Percentiles rank a stretch among this genome's conserved stretches.
Evolutionary conservation across 2,113 vertebrate species (phyloP).

Genomic region (Elgaria multicarinata): DNA sequence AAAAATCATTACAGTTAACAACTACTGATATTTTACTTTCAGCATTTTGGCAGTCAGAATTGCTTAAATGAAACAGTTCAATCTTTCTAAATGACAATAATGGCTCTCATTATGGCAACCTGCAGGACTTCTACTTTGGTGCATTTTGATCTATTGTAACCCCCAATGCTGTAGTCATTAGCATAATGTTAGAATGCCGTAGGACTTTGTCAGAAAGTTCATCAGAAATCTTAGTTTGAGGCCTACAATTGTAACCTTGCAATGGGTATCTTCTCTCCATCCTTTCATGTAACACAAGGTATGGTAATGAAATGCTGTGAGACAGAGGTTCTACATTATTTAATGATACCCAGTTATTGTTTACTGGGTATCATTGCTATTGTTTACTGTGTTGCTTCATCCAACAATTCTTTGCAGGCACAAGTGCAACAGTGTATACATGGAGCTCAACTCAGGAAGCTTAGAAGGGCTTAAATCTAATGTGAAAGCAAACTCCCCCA

Average conservation of each 20-base stretch:
- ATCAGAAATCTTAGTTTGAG: conserved; percentile 59
- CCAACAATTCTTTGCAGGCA: neutral
- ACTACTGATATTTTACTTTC: conserved; percentile 71
- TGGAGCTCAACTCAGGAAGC: neutral
- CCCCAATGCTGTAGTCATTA: conserved; percentile 53
- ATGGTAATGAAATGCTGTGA: neutral
- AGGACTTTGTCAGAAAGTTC: conserved; percentile 50
- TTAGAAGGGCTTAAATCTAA: neutral
- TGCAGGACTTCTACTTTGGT: conserved; percentile 62
- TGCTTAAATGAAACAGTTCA: conserved; percentile 72
- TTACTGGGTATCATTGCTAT: too few species aligned
- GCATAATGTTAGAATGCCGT: conserved; percentile 45
- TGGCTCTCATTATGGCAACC: conserved; percentile 67
- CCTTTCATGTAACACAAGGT: neutral
- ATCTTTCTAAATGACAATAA: conserved; percentile 69
- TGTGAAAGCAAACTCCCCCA: too few species aligned
- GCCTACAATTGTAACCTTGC: conserved; percentile 35
- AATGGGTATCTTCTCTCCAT: conserved; percentile 12
- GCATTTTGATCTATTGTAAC: conserved; percentile 47
- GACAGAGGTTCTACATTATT: neutral
- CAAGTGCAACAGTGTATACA: neutral
- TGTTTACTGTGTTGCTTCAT: neutral
- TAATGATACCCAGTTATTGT: neutral
- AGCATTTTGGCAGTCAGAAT: conserved; percentile 66
- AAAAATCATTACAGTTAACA: conserved; percentile 74